Percentiles rank a stretch among this genome's conserved stretches.
phyloP scores from a whole-genome alignment of 2,797 vertebrate genomes.

The Xiphorhynchus erythropygius region DNA sequence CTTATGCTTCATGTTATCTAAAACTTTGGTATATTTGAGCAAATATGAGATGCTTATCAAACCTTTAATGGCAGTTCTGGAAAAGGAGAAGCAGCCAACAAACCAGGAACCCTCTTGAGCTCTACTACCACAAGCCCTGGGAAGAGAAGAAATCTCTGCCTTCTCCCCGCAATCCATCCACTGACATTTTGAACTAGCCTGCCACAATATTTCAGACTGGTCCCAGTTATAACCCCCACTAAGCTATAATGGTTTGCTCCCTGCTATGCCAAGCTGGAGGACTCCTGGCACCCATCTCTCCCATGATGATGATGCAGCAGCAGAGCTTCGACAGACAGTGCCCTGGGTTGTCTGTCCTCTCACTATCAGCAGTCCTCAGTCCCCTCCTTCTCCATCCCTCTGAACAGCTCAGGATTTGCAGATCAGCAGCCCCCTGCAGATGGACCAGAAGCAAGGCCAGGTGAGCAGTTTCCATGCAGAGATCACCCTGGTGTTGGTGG shows the following conservation, averaged over 20 bases:
- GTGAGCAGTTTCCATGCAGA: not conserved
- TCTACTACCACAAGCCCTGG: not conserved
- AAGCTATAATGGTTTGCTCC: not conserved
- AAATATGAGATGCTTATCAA: not conserved
- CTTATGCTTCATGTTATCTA: not conserved
- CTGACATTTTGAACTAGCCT: not conserved
- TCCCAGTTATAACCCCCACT: not conserved
- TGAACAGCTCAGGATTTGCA: not conserved
- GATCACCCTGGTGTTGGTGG: not conserved
- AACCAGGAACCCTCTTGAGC: not conserved
- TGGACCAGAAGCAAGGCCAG: rapidly evolving
- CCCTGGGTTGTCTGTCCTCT: not conserved
- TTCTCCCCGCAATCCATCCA: not conserved
- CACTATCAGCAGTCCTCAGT: not conserved
- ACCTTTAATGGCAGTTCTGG: not conserved
- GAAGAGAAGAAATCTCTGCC: not conserved
- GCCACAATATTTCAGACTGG: not conserved
- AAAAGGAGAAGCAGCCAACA: not conserved
- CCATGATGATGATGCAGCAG: not conserved
- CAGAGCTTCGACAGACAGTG: not conserved
- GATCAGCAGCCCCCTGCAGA: not conserved
- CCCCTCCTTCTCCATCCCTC: not conserved
- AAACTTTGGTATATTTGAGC: not conserved
- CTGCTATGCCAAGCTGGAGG: rapidly evolving
- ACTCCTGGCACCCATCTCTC: not conserved